A percentile compares a stretch with the other conserved stretches of the same genome.
Conservation (phyloP, 2,113 vertebrate species). For the Psettodes erumei region DNA sequence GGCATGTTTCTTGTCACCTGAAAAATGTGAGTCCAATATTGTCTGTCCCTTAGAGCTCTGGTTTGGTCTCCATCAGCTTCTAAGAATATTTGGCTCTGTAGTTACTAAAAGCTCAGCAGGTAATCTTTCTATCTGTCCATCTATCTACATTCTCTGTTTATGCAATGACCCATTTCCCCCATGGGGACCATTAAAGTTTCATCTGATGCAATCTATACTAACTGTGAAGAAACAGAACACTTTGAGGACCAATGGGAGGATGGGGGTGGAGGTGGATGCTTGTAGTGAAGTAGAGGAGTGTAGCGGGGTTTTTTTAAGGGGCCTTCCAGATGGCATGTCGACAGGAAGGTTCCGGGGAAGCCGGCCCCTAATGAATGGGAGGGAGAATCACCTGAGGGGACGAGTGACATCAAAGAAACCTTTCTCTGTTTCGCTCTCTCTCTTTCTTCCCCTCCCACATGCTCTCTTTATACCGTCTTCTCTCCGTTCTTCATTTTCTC, state of each 20-base stretch:
- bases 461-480: constrained; percentile 32
- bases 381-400: constrained; percentile 81
- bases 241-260: constrained; percentile 25
- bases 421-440: constrained; percentile 35
- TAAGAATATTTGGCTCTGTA: too few species aligned
- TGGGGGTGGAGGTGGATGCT: background rate
- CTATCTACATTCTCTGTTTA: constrained; percentile 7
- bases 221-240: constrained; percentile 33
- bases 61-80: too few species aligned
- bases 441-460: constrained; percentile 33
- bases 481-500: constrained; percentile 37
- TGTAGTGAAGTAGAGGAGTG: constrained; percentile 45
- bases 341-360: constrained; percentile 72
- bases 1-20: too few species aligned
- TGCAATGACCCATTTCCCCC: constrained; percentile 56
- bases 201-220: constrained; percentile 52
- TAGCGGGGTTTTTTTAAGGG: constrained; percentile 61
- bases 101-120: too few species aligned
- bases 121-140: background rate
- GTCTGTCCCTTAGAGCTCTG: too few species aligned
- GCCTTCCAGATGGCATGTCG: constrained; percentile 74
- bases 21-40: too few species aligned
- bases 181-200: constrained; percentile 54
- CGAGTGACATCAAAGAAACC: constrained; percentile 77
- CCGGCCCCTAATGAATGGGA: constrained; percentile 80